phyloP scores from a whole-genome alignment of 2,113 vertebrate species.

The Bombycilla garrulus region DNA sequence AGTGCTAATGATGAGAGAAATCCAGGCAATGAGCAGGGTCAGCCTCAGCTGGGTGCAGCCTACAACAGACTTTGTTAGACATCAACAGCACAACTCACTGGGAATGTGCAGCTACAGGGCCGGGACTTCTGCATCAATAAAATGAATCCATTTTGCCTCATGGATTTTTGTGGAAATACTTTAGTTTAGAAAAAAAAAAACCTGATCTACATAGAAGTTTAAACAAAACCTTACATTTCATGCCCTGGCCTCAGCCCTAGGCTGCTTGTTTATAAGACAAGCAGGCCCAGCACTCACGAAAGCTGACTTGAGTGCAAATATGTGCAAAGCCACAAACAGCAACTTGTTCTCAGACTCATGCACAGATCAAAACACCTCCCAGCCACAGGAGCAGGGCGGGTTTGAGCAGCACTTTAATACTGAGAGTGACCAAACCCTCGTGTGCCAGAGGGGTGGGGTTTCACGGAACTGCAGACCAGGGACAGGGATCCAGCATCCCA shows the following conservation, averaged over 20 bases:
- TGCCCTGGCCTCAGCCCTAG: too few relatives aligned
- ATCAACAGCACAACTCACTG: neutral
- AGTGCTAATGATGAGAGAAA: neutral
- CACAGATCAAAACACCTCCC: neutral
- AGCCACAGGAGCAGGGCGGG: neutral
- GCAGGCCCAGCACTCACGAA: neutral
- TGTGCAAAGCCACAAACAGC: neutral
- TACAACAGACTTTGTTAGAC: neutral
- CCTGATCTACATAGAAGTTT: fast-evolving
- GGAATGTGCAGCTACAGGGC: neutral
- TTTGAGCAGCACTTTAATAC: neutral
- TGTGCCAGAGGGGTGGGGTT: neutral
- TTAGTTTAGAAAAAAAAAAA: neutral
- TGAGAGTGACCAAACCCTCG: neutral
- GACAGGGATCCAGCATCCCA: neutral
- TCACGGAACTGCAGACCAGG: neutral
- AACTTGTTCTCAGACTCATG: neutral
- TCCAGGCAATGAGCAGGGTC: neutral
- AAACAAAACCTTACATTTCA: neutral
- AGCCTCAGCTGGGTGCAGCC: neutral
- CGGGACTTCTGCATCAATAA: neutral
- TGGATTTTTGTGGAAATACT: neutral
- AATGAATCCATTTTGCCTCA: neutral
- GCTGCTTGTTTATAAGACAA: neutral
- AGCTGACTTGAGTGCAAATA: neutral